These are phyloP conservation scores for Manacus vitellinus DNA, from an alignment of 2,113 vertebrate genomes.

Conservation along the genomic window DNA sequence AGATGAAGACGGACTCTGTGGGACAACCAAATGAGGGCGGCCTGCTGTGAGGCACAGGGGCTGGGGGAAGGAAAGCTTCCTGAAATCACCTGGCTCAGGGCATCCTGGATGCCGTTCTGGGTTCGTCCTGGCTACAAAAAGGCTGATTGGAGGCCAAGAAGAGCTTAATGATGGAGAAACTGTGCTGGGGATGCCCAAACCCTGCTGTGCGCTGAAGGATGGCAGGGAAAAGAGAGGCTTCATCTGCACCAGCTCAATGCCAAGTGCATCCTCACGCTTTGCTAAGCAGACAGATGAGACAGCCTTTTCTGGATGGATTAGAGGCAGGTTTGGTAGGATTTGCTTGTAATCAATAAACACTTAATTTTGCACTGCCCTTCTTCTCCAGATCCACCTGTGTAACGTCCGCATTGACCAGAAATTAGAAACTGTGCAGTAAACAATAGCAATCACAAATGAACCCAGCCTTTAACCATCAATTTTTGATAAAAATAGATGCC, in stretches of 20 bases:
- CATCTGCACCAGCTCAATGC: background rate
- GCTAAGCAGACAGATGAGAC: background rate
- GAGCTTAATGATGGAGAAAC: background rate
- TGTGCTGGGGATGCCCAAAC: background rate
- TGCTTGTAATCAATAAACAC: conserved; percentile 1
- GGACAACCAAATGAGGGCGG: background rate
- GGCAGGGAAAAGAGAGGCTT: background rate
- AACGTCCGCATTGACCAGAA: background rate
- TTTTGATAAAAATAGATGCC: conserved; percentile 63
- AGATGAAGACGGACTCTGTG: background rate
- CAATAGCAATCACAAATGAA: conserved; percentile 18
- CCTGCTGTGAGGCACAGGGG: background rate
- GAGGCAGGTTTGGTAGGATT: background rate
- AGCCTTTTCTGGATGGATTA: conserved; percentile 19
- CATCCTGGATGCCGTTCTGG: background rate
- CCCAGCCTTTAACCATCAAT: conserved; percentile 22
- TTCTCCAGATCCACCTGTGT: background rate
- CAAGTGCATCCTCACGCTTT: background rate
- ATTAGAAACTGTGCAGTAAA: conserved; percentile 40
- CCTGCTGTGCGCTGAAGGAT: background rate
- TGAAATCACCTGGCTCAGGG: background rate
- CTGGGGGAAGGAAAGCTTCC: background rate
- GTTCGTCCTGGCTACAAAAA: background rate
- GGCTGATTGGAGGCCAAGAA: background rate
- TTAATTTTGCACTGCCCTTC: conserved; percentile 16